Base-by-base conservation (phyloP, 1,140 invertebrate genomes). In the Belonocnema kinseyi region DNA sequence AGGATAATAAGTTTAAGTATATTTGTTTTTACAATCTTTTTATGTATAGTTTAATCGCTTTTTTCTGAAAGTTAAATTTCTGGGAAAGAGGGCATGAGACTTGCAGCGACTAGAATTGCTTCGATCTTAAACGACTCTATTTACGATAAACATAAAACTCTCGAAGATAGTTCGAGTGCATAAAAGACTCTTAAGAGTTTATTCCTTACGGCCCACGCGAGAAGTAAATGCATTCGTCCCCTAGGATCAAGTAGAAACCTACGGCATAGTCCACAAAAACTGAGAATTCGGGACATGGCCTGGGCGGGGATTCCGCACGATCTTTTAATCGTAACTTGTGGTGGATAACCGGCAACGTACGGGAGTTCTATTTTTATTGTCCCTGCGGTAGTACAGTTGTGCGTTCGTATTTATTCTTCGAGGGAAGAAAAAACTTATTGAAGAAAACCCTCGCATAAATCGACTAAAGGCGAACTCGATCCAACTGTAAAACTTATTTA, bases 311-410 rank as follows among this genome's bases (percentile, higher is more conserved):
- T 80, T 73, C 77, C 73, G 73, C 56, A 76, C 81, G 80, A 79
- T 81, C 85, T 89, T 88, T 87, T 88, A 88, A 88, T 88, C 87
- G 86, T 88, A 87, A 88, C 86, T 87, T 81, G 85, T 82, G 14
- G 71, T 56, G 21, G 54, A 71, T 61, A 40, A 66, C 61, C 26
- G 61, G 61, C 61, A 66, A 66, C 61, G 61, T 66, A 66, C 61
- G 61, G 61, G 61, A 66, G 46, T 66, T 66, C 40, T 66, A 66
- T 66, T 66, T 66, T 66, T 66, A 66, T 66, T 66, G 61, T 40
- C 73, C 73, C 73, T 74, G 17, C 54, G 73, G 10, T 53, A 52
- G 58, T 17, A 50, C 77, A 76, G 61, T 83, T 83, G 81, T 82
- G 78, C 82, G 75, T 70, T 79, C 79, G 77, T 82, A 84, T 84